Evolutionary conservation across 2,797 vertebrate species (phyloP), one percentile per base, ranked within the genome.

Genomic region (Poeciliopsis presidionis): DNA sequence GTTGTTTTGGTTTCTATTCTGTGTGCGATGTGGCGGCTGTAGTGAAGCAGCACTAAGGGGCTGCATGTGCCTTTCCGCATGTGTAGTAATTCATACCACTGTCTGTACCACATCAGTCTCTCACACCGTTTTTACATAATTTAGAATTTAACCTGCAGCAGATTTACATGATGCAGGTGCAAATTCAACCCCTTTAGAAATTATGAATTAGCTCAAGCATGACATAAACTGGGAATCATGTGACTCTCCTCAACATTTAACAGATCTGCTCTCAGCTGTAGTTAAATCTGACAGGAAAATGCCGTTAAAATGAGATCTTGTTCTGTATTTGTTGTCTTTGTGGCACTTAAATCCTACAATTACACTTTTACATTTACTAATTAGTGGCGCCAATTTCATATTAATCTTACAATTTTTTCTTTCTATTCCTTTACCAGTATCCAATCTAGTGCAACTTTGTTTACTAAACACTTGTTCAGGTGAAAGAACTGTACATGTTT

Each of bases 21-120:
- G 8, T 39, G 80, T 79, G 74, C 43, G 76, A 86, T 77, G 76
- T 7, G 12, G n/a, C 6, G 51, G 77, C 53, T 81, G 81, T 20
- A 1, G 39, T 75, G 80, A 49, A 67, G 82, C 76, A 59, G 53
- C 75, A 73, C 82, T 67, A 69, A 78, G 12, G 22, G 18, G 2
- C 47, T 39, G 22, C 12, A 1, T 73, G 16, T 25, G 20, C 28
- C 36, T 36, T 25, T 53, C 20, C 9, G 12, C 20, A 16, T 39
- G 1, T 55, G 20, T 73, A 16, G 18, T 18, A 51, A 51, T n/a
- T 13, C 18, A 39, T 41, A 13, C 11, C 13, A 51, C 30, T 51
- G 30, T 22, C 18, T 36, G 14, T 28, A 33, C 14, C 18, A 73
- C 8, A 49, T 51, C 20, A 25, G 71, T 12, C 9, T 22, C 70